phyloP scores from a whole-genome alignment of 2,797 vertebrate genomes.

The Pogonophryne albipinna region DNA sequence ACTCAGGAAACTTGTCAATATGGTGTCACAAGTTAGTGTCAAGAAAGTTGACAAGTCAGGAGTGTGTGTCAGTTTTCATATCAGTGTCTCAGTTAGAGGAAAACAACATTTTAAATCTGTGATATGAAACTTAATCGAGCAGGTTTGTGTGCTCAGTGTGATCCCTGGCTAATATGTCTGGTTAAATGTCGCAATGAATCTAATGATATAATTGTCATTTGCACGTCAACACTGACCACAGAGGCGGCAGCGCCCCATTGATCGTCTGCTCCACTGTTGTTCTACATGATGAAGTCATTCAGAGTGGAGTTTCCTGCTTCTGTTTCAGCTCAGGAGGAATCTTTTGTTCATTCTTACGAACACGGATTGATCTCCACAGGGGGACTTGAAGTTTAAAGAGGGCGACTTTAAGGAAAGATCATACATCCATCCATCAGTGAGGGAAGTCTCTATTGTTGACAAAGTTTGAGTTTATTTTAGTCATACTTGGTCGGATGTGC shows the following conservation, averaged over 20 bases:
- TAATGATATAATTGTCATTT: constrained; percentile 31
- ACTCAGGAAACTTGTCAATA: neutral
- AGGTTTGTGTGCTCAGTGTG: neutral
- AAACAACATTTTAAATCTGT: neutral
- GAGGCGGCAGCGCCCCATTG: constrained; percentile 9
- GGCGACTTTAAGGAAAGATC: neutral
- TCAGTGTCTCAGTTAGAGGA: constrained; percentile 2
- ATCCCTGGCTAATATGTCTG: neutral
- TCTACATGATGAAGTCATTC: constrained; percentile 30
- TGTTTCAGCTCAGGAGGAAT: neutral
- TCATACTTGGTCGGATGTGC: neutral
- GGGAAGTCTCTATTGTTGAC: neutral
- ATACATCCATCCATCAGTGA: neutral
- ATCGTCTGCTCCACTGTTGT: constrained; percentile 15
- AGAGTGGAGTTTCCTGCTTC: constrained; percentile 26
- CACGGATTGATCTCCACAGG: neutral
- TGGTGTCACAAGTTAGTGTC: neutral
- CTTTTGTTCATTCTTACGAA: neutral
- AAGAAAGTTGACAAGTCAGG: neutral
- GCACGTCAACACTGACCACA: constrained; percentile 15
- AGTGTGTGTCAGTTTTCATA: neutral
- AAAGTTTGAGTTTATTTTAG: too few relatives aligned
- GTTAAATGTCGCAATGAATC: neutral
- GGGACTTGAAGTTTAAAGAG: neutral
- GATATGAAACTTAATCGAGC: neutral